Base-by-base conservation (phyloP, 2,888 invertebrate genomes). In the Proisotoma minuta region DNA sequence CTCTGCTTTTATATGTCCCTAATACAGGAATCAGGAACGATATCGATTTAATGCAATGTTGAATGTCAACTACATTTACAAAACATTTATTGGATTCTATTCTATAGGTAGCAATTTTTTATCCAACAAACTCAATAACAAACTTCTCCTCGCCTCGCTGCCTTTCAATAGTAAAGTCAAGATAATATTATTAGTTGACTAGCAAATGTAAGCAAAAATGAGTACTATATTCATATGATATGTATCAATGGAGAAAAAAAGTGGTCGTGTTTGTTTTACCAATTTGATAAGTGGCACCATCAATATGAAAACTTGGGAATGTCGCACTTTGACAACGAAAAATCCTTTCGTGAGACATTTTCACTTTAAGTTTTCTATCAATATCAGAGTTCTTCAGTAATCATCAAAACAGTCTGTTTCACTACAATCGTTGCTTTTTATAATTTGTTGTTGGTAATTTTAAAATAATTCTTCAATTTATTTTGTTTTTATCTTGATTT, bases 201-300 rank as follows among this genome's bases (percentile, higher is more conserved):
- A 15, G 34, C 34, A 34, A 34, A 34, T 34, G 34, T 34, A 34
- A 34, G 34, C 34, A 34, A 34, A 15, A 34, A 15, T 34, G 34
- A 34, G 8, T 8, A 34, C 8, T 34, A 34, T 34, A n/a, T n/a
- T n/a, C n/a, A n/a, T n/a, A n/a, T n/a, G n/a, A n/a, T n/a, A n/a
- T n/a, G n/a, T n/a, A 15, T 10, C 8, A 34, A 34, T 10, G 15
- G 34, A 34, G 34, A 34, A 15, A 34, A 34, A 34, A 34, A 57
- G 26, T n/a, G 5, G 15, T 50, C 22, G 20, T 47, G 34, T 34
- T 34, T 34, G 34, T 34, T 83, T 83, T 81, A 90, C 90, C 89
- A 80, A 90, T 90, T 70, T 89, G 89, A 76, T 90, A 90, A 70
- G 88, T 88, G 72, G 88, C 89, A 77, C 89, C 90, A 80, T 90